A percentile compares a stretch with the other conserved stretches of the same genome.
phyloP scores from a whole-genome alignment of 1,140 invertebrate species.

The Papilio dardanus region DNA sequence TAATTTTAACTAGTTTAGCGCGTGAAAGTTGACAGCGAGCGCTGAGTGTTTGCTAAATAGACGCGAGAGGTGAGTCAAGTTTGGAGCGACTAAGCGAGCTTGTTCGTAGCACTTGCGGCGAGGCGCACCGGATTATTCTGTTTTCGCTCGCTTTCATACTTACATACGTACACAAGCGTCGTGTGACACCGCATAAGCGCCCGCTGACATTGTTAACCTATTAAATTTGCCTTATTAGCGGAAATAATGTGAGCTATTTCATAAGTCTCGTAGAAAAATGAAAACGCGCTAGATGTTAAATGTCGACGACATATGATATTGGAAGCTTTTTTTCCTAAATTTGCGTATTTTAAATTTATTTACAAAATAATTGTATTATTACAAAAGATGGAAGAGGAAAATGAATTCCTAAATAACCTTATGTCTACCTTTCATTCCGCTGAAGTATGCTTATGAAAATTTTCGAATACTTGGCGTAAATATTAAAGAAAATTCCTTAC shows the following conservation, averaged over 20 bases:
- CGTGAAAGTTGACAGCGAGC: neutral
- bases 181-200: constrained; percentile 8
- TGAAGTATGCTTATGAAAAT: constrained; percentile 39
- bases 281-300: neutral
- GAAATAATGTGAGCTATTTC: neutral
- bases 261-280: neutral
- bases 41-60: constrained; percentile 11
- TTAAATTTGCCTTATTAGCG: neutral
- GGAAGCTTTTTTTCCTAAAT: no score
- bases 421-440: constrained; percentile 16
- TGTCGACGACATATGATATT: no score
- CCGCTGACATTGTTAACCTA: neutral
- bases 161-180: neutral
- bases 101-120: constrained; percentile 10
- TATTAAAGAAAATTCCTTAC: constrained; percentile 35
- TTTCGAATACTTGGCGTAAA: constrained; percentile 31
- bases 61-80: constrained; percentile 13
- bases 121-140: neutral
- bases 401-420: constrained; percentile 27
- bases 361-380: neutral
- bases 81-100: neutral
- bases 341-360: no score
- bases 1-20: neutral
- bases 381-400: constrained; percentile 2
- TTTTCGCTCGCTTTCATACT: constrained; percentile 1